Percentiles rank a stretch among this genome's conserved stretches.
phyloP scores from a whole-genome alignment of 2,888 invertebrate species.

The Perizoma affinitatum region DNA sequence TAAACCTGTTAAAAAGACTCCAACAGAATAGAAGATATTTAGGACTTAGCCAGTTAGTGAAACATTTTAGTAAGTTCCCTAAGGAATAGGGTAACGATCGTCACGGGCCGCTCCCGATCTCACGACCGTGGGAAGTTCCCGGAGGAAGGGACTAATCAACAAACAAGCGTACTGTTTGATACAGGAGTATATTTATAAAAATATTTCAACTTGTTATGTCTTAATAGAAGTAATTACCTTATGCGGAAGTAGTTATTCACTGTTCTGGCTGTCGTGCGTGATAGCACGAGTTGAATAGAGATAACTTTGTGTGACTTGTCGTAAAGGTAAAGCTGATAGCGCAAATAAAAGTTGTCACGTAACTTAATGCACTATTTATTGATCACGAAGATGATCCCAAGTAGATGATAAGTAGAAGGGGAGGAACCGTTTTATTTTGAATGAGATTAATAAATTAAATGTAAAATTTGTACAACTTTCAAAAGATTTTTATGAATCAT shows the following conservation, averaged over 20 bases:
- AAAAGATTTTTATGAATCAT: too few relatives aligned
- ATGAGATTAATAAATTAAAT: too few relatives aligned
- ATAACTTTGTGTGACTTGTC: constrained; percentile 20
- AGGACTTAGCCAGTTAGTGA: too few relatives aligned
- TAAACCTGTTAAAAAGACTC: too few relatives aligned
- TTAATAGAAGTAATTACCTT: too few relatives aligned
- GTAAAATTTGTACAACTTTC: too few relatives aligned
- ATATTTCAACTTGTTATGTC: too few relatives aligned
- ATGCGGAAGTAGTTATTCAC: constrained; percentile 3
- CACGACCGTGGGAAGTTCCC: constrained; percentile 43
- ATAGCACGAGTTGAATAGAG: constrained; percentile 11
- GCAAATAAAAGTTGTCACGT: not conserved
- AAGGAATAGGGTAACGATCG: constrained; percentile 48
- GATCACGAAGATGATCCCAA: too few relatives aligned
- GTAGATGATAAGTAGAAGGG: too few relatives aligned
- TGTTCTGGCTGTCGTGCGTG: constrained; percentile 5
- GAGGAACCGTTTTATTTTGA: too few relatives aligned
- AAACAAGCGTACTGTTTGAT: constrained; percentile 8
- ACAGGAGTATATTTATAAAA: not conserved
- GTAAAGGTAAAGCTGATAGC: constrained; percentile 8
- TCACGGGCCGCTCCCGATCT: constrained; percentile 44
- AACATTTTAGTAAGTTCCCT: constrained; percentile 33
- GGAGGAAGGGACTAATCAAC: constrained; percentile 6
- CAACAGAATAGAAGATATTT: too few relatives aligned
- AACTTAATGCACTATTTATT: too few relatives aligned